Conservation (phyloP, 2,113 vertebrate species). For the Psettodes erumei region DNA sequence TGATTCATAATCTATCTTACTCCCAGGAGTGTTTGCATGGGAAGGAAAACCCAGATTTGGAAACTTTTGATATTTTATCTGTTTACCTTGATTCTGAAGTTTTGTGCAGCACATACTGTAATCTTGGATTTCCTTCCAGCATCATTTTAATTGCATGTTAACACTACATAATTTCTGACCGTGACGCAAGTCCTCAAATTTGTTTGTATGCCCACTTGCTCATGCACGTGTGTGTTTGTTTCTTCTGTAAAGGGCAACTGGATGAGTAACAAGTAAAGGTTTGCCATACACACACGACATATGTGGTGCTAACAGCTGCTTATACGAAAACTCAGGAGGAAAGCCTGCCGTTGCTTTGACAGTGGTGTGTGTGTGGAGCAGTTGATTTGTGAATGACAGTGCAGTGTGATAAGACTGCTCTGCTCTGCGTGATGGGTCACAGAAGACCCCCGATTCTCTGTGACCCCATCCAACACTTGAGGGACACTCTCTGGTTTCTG, state of each 20-base stretch:
- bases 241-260: slow-evolving; percentile 35
- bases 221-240: not conserved
- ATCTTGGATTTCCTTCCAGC: not conserved
- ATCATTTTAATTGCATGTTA: slow-evolving; percentile 17
- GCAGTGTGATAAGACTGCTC: slow-evolving; percentile 67
- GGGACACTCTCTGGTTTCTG: slow-evolving; percentile 77
- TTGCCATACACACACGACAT: slow-evolving; percentile 35
- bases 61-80: slow-evolving; percentile 42
- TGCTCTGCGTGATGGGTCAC: slow-evolving; percentile 74
- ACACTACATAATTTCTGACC: slow-evolving; percentile 25
- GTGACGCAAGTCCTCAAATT: slow-evolving; percentile 30
- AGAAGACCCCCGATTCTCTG: slow-evolving; percentile 67
- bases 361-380: slow-evolving; percentile 27
- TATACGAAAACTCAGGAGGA: slow-evolving; percentile 50
- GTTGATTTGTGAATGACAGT: slow-evolving; percentile 77
- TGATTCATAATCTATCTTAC: slow-evolving; percentile 42
- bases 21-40: slow-evolving; percentile 30
- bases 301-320: slow-evolving; percentile 47
- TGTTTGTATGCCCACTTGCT: slow-evolving; percentile 32
- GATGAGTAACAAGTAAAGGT: slow-evolving; percentile 53
- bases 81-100: slow-evolving; percentile 32
- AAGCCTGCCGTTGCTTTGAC: slow-evolving; percentile 23
- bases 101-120: not conserved
- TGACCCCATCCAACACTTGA: slow-evolving; percentile 73
- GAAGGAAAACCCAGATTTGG: slow-evolving; percentile 5